These are phyloP conservation scores for Platichthys stellatus DNA, from an alignment of 2,113 vertebrate genomes.

Conservation along the genomic window DNA sequence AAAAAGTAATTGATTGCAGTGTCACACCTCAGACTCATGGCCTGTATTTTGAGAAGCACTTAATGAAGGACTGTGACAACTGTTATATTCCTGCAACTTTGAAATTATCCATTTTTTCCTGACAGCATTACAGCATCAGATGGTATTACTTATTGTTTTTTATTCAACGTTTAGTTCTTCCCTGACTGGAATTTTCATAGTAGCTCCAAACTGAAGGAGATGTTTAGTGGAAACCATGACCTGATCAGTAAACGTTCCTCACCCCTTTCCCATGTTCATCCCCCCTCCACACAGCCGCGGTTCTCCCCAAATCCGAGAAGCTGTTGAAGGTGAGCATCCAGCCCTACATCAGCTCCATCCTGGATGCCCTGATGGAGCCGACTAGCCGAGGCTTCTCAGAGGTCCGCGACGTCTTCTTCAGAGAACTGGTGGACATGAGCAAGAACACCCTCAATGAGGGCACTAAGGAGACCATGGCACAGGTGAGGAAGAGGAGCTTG, in stretches of 20 bases:
- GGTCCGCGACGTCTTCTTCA: slow-evolving; percentile 91
- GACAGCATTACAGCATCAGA: too few relatives aligned
- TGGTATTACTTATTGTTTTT: too few relatives aligned
- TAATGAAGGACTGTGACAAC: too few relatives aligned
- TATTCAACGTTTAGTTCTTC: too few relatives aligned
- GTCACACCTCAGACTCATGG: too few relatives aligned
- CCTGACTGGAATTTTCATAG: too few relatives aligned
- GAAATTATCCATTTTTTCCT: too few relatives aligned
- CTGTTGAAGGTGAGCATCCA: slow-evolving; percentile 93
- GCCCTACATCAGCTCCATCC: slow-evolving; percentile 93
- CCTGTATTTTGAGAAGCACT: too few relatives aligned
- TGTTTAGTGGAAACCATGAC: background rate
- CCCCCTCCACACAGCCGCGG: slow-evolving; percentile 76
- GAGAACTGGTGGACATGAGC: slow-evolving; percentile 93
- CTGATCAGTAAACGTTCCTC: background rate
- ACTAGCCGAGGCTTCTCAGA: slow-evolving; percentile 94
- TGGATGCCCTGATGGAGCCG: slow-evolving; percentile 94
- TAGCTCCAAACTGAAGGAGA: too few relatives aligned
- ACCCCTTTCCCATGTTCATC: background rate
- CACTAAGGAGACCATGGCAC: slow-evolving; percentile 87
- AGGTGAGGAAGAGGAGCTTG: slow-evolving; percentile 82
- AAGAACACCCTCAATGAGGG: slow-evolving; percentile 90
- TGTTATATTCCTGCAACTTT: too few relatives aligned
- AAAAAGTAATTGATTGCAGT: too few relatives aligned
- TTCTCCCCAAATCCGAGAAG: slow-evolving; percentile 91